These are phyloP conservation scores for Catostylus mosaicus DNA, from an alignment of 30 jellyfish, hydroid and myxozoan species.

Conservation along the genomic window DNA sequence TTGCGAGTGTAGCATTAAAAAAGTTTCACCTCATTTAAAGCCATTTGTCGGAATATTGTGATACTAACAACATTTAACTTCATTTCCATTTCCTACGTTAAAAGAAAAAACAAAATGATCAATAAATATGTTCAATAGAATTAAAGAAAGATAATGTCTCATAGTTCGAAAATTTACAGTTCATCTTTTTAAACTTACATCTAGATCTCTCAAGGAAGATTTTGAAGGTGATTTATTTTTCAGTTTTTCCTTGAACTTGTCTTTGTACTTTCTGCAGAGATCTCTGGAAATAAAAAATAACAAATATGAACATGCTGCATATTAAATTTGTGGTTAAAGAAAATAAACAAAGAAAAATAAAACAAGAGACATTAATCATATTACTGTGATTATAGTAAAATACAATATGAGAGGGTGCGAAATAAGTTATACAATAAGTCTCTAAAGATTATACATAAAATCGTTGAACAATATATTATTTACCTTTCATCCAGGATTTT, in stretches of 20 bases:
- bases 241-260: slow-evolving; percentile 61
- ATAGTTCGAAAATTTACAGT: too few species aligned
- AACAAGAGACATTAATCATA: too few species aligned
- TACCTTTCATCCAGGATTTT: not conserved
- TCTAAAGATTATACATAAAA: too few species aligned
- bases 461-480: too few species aligned
- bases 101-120: not conserved
- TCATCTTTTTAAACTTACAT: slow-evolving; percentile 59
- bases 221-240: slow-evolving; percentile 61
- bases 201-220: slow-evolving; percentile 42
- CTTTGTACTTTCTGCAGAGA: slow-evolving; percentile 63
- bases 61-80: slow-evolving; percentile 88
- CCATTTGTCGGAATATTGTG: slow-evolving; percentile 84
- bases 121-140: too few species aligned
- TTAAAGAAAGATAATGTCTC: too few species aligned
- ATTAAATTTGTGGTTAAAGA: too few species aligned
- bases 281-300: slow-evolving; percentile 48
- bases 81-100: slow-evolving; percentile 79
- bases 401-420: too few species aligned
- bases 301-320: too few species aligned
- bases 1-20: not conserved
- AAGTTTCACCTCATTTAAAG: slow-evolving; percentile 78
- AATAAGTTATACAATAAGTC: too few species aligned
- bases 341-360: too few species aligned
- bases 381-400: too few species aligned